phyloP scores from a whole-genome alignment of 2,888 invertebrate genomes.

The Pardosa pseudoannulata region DNA sequence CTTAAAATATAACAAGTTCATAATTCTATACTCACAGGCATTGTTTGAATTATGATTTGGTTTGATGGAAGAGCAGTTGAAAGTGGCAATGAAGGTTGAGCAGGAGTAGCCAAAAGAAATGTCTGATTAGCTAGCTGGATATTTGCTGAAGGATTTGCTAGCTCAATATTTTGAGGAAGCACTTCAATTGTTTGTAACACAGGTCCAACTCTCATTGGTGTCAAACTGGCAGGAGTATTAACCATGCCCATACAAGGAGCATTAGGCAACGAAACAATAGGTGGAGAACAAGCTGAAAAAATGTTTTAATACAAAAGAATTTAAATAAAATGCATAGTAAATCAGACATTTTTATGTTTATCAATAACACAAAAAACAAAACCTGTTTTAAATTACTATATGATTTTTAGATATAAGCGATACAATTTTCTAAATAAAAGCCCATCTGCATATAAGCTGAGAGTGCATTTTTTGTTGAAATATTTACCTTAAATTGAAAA shows the following conservation, averaged over 20 bases:
- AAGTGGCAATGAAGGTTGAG: conserved; percentile 71
- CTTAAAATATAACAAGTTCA: neutral
- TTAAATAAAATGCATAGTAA: too few species aligned
- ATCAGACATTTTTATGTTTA: too few species aligned
- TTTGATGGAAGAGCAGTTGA: conserved; percentile 74
- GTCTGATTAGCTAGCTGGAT: conserved; percentile 72
- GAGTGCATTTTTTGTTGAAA: too few species aligned
- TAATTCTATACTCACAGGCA: conserved; percentile 56
- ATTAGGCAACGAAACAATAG: conserved; percentile 52
- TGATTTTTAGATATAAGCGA: too few species aligned
- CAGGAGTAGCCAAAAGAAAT: conserved; percentile 67
- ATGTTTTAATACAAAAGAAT: too few species aligned
- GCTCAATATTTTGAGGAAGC: conserved; percentile 68
- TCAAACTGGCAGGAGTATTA: conserved; percentile 25
- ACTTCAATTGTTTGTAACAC: conserved; percentile 73
- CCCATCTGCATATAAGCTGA: too few species aligned
- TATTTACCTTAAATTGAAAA: too few species aligned
- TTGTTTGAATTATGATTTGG: conserved; percentile 76
- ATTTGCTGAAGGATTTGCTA: conserved; percentile 66
- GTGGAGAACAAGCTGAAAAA: conserved; percentile 43
- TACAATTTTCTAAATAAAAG: too few species aligned
- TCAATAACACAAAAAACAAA: too few species aligned
- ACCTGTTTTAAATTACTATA: too few species aligned
- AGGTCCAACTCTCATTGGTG: conserved; percentile 50
- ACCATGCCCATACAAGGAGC: conserved; percentile 37